A percentile compares a stretch with the other conserved stretches of the same genome.
phyloP scores from a whole-genome alignment of 2,797 vertebrate species.

The Dermochelys coriacea region DNA sequence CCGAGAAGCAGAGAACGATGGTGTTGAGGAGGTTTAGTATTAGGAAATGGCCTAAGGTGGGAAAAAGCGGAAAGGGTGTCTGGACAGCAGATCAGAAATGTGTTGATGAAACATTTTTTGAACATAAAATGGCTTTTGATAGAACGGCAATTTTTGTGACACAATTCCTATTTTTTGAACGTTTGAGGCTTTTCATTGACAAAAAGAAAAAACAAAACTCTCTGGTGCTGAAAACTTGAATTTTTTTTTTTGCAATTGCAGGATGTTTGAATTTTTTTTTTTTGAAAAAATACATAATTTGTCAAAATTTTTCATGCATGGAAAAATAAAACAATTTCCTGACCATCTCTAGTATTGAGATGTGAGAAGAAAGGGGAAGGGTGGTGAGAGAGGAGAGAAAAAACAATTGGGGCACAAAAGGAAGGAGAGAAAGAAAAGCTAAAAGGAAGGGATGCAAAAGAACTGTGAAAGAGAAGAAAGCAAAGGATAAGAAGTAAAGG shows the following conservation, averaged over 20 bases:
- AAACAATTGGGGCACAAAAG: neutral
- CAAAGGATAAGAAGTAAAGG: neutral
- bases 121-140: neutral
- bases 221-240: neutral
- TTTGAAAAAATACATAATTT: neutral
- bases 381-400: neutral
- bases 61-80: neutral
- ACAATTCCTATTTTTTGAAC: slow-evolving; percentile 4
- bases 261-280: neutral
- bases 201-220: neutral
- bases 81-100: neutral
- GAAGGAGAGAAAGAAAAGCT: neutral
- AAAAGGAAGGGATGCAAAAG: neutral
- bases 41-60: neutral
- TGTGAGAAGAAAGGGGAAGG: neutral
- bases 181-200: neutral
- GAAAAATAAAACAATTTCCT: neutral
- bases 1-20: neutral
- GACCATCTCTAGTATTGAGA: neutral
- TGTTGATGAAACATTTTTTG: neutral
- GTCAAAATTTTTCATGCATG: neutral
- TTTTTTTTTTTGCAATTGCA: neutral
- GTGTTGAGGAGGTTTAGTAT: neutral
- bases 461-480: neutral
- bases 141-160: neutral